Percentiles rank a stretch among this genome's conserved stretches.
These are phyloP conservation scores for Echinarachnius parma DNA, from an alignment of 53 echinoderm and acorn worm genomes.

Conservation along the genomic window DNA sequence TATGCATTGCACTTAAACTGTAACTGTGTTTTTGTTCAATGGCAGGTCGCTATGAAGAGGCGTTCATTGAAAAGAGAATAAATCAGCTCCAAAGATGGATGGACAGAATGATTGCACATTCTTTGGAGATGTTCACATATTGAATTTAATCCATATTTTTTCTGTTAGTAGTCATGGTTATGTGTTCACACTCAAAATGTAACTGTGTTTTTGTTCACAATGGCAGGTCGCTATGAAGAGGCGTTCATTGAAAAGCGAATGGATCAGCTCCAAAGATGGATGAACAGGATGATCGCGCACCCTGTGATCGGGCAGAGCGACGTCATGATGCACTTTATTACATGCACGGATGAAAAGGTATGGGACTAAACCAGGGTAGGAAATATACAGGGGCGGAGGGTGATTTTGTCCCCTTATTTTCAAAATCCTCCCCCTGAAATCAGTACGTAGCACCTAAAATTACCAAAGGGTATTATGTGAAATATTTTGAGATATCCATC, in stretches of 20 bases:
- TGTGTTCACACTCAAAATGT: background rate
- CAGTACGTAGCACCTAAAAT: too few relatives aligned
- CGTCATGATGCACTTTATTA: conserved; percentile 83
- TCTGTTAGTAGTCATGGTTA: background rate
- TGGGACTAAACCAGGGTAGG: too few relatives aligned
- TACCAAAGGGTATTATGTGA: too few relatives aligned
- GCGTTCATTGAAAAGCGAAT: conserved; percentile 91
- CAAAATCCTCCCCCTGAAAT: background rate
- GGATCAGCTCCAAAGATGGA: conserved; percentile 90
- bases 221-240: conserved; percentile 93
- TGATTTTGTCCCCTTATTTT: background rate
- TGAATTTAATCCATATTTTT: too few relatives aligned
- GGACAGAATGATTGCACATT: conserved; percentile 84
- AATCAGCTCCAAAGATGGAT: conserved; percentile 79
- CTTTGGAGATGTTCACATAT: too few relatives aligned
- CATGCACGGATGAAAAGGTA: conserved; percentile 96
- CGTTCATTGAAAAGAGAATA: conserved; percentile 94
- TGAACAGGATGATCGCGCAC: conserved; percentile 81
- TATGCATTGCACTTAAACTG: too few relatives aligned
- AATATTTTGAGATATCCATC: too few relatives aligned
- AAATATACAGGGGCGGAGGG: too few relatives aligned
- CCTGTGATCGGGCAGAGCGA: conserved; percentile 74
- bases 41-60: conserved; percentile 91
- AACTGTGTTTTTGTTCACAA: background rate
- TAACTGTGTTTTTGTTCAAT: too few relatives aligned